Evolutionary conservation across 1,140 invertebrate genomes (phyloP).

Genomic region (Aphelinus certus): DNA sequence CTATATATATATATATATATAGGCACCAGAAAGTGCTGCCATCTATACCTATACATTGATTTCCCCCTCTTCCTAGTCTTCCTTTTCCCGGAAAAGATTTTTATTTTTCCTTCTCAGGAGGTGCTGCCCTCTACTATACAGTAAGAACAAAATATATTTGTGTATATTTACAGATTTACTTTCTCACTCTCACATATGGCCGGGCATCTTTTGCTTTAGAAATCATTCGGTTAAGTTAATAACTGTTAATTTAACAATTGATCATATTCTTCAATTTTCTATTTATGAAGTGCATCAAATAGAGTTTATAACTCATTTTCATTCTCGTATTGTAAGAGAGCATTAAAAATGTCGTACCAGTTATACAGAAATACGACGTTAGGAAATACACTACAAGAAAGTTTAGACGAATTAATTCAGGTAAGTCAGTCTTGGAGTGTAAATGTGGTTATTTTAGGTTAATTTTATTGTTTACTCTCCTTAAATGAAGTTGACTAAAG

Average conservation of each 20-base stretch:
- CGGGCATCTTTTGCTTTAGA: no score
- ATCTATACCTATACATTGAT: conserved; percentile 8
- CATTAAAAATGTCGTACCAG: conserved; percentile 86
- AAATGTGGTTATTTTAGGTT: neutral
- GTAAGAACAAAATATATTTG: neutral
- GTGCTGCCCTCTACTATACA: conserved; percentile 21
- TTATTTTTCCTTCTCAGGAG: neutral
- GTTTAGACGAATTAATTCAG: conserved; percentile 91
- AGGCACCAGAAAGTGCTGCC: neutral
- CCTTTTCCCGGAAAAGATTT: no score
- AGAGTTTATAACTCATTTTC: neutral
- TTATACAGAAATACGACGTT: conserved; percentile 97
- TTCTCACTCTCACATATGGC: conserved; percentile 13
- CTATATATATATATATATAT: no score
- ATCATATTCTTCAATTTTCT: neutral
- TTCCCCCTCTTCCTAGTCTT: no score
- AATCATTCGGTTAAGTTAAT: no score
- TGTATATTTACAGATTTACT: conserved; percentile 1
- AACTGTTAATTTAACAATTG: no score
- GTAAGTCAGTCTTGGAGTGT: conserved; percentile 55
- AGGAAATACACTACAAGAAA: conserved; percentile 96
- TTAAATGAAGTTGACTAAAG: conserved; percentile 14
- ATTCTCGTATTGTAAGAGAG: neutral
- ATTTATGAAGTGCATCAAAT: neutral
- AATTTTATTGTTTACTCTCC: conserved; percentile 14